These are phyloP conservation scores for Heliopora coerulea DNA, from an alignment of 92 coral and sea anemone species.

Conservation along the genomic window DNA sequence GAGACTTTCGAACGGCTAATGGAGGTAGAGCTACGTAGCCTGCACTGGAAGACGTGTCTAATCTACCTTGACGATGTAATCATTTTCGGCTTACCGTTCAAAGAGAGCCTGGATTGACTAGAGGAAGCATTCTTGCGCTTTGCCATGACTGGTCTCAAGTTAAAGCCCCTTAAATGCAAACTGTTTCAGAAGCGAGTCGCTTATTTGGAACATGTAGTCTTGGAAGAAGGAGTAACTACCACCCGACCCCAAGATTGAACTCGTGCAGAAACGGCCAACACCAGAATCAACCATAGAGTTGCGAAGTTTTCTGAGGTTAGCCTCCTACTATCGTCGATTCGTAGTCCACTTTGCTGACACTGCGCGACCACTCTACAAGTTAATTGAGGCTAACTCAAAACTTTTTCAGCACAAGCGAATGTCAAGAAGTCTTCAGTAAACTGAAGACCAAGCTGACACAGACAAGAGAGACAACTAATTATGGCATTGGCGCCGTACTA, in stretches of 20 bases:
- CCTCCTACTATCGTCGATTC: constrained; percentile 51
- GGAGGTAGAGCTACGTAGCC: constrained; percentile 37
- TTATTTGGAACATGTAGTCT: constrained; percentile 50
- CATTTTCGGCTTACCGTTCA: too few species aligned
- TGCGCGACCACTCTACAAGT: constrained; percentile 45
- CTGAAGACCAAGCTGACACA: constrained; percentile 1
- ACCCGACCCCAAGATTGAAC: constrained; percentile 52
- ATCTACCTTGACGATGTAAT: constrained; percentile 4
- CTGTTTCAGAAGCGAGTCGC: constrained; percentile 40
- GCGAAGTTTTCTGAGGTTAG: constrained; percentile 53
- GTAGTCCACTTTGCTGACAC: constrained; percentile 29
- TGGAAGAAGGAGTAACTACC: constrained; percentile 45
- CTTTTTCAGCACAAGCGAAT: constrained; percentile 27
- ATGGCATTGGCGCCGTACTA: constrained; percentile 50
- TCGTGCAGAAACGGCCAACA: constrained; percentile 44
- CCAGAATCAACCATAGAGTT: constrained; percentile 47
- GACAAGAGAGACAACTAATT: constrained; percentile 38
- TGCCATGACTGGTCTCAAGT: constrained; percentile 44
- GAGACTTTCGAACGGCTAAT: constrained; percentile 47
- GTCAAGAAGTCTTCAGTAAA: constrained; percentile 6
- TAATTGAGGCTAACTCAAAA: constrained; percentile 34
- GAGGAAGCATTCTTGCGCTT: constrained; percentile 45
- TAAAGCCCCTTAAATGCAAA: constrained; percentile 47
- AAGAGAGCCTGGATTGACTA: constrained; percentile 38
- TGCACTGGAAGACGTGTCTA: constrained; percentile 12